Conservation (phyloP, 2,113 vertebrate species). For the Pygathrix nemaeus region DNA sequence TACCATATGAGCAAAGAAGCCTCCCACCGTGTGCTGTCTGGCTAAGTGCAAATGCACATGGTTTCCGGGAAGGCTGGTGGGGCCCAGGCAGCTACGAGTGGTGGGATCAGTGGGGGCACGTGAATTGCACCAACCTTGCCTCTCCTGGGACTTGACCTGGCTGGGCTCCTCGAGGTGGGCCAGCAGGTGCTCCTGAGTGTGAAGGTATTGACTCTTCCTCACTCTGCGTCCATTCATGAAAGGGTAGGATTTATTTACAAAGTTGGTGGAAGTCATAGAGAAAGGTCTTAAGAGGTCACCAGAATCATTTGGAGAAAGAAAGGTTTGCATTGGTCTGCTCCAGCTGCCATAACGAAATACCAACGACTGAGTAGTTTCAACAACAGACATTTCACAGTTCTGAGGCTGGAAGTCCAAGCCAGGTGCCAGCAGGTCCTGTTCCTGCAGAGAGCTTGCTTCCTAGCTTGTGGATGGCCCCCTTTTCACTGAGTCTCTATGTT, state of each 20-base stretch:
- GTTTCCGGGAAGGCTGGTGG: background rate
- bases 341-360: background rate
- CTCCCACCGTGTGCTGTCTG: background rate
- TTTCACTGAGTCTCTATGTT: too few relatives aligned
- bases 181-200: background rate
- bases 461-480: background rate
- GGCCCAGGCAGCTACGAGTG: background rate
- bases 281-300: background rate
- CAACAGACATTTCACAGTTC: background rate
- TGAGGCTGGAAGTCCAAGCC: background rate
- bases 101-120: background rate
- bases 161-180: background rate
- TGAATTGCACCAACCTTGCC: too few relatives aligned
- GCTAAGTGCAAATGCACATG: background rate
- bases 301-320: background rate
- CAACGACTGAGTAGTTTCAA: background rate
- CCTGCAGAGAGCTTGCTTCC: background rate
- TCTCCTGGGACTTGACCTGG: background rate
- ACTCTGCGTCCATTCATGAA: background rate
- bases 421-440: too few relatives aligned
- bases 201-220: background rate
- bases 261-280: too few relatives aligned
- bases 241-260: background rate
- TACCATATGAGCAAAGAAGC: constrained; percentile 32
- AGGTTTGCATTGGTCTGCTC: background rate